A percentile compares a stretch with the other conserved stretches of the same genome.
These are phyloP conservation scores for Idris sp. DNA, from an alignment of 1,140 invertebrate species.

Conservation along the genomic window DNA sequence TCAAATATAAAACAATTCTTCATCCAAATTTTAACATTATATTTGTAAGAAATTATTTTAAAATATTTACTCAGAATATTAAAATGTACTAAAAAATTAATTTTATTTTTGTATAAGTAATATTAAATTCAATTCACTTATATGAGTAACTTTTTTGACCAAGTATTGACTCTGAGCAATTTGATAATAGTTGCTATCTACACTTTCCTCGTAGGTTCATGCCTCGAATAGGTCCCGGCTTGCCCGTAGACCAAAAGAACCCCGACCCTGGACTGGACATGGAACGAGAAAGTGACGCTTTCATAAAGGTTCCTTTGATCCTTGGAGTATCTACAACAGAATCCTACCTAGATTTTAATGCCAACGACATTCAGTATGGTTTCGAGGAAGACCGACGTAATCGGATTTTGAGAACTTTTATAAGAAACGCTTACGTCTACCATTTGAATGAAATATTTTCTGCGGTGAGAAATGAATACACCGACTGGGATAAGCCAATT, in stretches of 20 bases:
- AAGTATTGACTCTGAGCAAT: slow-evolving; percentile 13
- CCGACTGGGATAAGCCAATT: slow-evolving; percentile 92
- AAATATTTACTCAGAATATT: too few relatives aligned
- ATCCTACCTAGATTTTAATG: slow-evolving; percentile 86
- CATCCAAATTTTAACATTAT: too few relatives aligned
- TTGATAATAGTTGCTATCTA: slow-evolving; percentile 42
- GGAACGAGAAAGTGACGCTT: slow-evolving; percentile 83
- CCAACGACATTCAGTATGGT: slow-evolving; percentile 86
- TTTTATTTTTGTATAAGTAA: too few relatives aligned
- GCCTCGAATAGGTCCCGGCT: slow-evolving; percentile 82
- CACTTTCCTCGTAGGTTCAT: slow-evolving; percentile 70
- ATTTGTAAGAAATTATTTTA: too few relatives aligned
- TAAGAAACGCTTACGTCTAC: slow-evolving; percentile 90
- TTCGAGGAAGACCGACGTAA: slow-evolving; percentile 88
- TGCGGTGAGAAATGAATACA: slow-evolving; percentile 94
- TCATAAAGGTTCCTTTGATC: slow-evolving; percentile 84
- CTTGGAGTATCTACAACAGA: slow-evolving; percentile 86
- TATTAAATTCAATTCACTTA: too few relatives aligned
- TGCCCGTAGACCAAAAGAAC: slow-evolving; percentile 81
- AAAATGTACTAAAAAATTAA: too few relatives aligned
- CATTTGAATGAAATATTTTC: slow-evolving; percentile 95
- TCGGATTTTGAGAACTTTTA: slow-evolving; percentile 87
- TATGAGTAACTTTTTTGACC: slow-evolving; percentile 74
- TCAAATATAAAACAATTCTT: too few relatives aligned
- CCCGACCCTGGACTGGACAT: slow-evolving; percentile 82